Conservation (phyloP, 1,140 invertebrate genomes). For the Euwallacea fornicatus region DNA sequence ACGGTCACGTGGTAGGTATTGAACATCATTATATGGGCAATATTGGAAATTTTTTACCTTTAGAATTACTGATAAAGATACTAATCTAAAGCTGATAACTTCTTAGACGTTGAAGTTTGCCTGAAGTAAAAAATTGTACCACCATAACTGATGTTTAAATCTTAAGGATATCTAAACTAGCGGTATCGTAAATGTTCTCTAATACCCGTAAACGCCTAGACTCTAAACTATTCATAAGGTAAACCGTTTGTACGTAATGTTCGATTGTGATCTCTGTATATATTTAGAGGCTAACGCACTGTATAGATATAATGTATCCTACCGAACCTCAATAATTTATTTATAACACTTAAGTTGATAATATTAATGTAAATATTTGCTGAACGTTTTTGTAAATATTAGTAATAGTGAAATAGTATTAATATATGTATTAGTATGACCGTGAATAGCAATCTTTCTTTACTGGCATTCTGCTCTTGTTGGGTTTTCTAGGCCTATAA, state of each 20-base stretch:
- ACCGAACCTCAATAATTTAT: slow-evolving; percentile 31
- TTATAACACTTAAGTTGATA: too few species aligned
- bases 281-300: slow-evolving; percentile 38
- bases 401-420: neutral
- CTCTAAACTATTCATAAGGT: slow-evolving; percentile 28
- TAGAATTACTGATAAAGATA: too few species aligned
- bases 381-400: slow-evolving; percentile 7
- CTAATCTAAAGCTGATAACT: too few species aligned
- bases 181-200: slow-evolving; percentile 30
- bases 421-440: neutral
- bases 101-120: too few species aligned
- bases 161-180: slow-evolving; percentile 22
- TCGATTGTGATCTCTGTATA: slow-evolving; percentile 52
- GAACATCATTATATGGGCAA: too few species aligned
- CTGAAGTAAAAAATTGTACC: neutral
- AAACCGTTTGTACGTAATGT: slow-evolving; percentile 48
- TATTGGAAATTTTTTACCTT: too few species aligned
- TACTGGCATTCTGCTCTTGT: too few species aligned
- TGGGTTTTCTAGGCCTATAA: too few species aligned
- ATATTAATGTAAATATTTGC: slow-evolving; percentile 19
- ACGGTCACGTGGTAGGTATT: too few species aligned
- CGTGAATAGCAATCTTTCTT: too few species aligned
- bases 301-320: slow-evolving; percentile 33
- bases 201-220: slow-evolving; percentile 23
- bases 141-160: slow-evolving; percentile 17